A percentile compares a stretch with the other conserved stretches of the same genome.
Conservation (phyloP, 2,113 vertebrate species). For the Colossoma macropomum region DNA sequence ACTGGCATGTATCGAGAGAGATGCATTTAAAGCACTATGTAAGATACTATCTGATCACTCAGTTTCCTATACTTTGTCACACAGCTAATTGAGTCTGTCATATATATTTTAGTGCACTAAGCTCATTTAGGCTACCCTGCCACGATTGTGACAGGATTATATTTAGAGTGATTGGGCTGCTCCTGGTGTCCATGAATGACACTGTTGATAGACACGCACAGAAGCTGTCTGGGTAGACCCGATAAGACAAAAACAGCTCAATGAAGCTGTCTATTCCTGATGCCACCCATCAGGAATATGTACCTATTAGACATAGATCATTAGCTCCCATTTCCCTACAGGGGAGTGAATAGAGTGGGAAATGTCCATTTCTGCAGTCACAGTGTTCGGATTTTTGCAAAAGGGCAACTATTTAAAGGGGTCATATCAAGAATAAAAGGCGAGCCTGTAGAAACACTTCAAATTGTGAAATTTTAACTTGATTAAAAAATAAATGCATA, state of each 20-base stretch:
- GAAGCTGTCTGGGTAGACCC: slow-evolving; percentile 1
- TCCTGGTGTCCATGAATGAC: background rate
- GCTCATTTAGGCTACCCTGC: background rate
- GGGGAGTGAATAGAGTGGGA: background rate
- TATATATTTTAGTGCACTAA: background rate
- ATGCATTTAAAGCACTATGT: slow-evolving; percentile 7
- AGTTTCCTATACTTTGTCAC: background rate
- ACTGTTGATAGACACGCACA: slow-evolving; percentile 16
- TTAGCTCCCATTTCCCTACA: background rate
- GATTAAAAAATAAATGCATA: too few species aligned
- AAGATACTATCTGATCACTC: background rate
- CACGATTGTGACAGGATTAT: background rate
- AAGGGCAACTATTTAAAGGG: background rate
- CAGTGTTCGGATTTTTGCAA: background rate
- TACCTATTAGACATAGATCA: slow-evolving; percentile 23
- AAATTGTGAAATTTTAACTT: too few species aligned
- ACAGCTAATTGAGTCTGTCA: background rate
- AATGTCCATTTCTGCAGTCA: background rate
- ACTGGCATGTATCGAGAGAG: background rate
- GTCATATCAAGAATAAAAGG: too few species aligned
- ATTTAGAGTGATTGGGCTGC: background rate
- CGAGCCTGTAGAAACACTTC: too few species aligned
- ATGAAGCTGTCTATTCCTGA: background rate
- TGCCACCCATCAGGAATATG: background rate
- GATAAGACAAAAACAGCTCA: slow-evolving; percentile 18